Conservation (phyloP, 2,113 vertebrate genomes). For the Lycocorax pyrrhopterus region DNA sequence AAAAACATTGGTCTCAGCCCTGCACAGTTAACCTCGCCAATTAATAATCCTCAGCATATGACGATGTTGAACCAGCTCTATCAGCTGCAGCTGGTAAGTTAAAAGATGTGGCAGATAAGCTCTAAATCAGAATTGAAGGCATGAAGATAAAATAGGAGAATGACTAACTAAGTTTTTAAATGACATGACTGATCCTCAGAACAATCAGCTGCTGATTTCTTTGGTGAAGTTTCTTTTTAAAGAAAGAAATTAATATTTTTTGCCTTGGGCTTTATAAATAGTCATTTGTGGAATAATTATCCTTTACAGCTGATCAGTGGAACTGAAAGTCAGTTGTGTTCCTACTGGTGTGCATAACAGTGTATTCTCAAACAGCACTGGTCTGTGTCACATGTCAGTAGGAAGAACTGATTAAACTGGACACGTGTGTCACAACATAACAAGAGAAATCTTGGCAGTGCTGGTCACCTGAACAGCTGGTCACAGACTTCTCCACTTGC, state of each 20-base stretch:
- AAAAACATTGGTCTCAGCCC: conserved; percentile 99
- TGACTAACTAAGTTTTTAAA: neutral
- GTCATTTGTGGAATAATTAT: conserved; percentile 4
- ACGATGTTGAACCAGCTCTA: conserved; percentile 99
- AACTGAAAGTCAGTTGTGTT: neutral
- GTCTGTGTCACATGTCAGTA: neutral
- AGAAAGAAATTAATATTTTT: neutral
- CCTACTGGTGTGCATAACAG: neutral
- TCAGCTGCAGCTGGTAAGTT: conserved; percentile 98
- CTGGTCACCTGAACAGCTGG: neutral
- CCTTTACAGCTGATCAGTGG: neutral
- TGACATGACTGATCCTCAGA: neutral
- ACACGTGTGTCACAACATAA: neutral
- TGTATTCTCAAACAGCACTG: neutral
- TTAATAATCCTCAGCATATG: conserved; percentile 99
- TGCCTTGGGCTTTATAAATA: conserved; percentile 11
- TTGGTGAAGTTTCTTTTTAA: neutral
- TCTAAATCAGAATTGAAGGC: neutral
- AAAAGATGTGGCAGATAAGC: neutral
- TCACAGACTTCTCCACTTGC: neutral
- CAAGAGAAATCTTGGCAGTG: neutral
- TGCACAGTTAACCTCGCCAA: conserved; percentile 99
- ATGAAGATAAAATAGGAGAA: neutral
- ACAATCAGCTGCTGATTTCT: conserved; percentile 1
- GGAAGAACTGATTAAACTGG: neutral